These are phyloP conservation scores for Dicyrtoma fusca DNA, from an alignment of 2,888 invertebrate species.

Conservation along the genomic window DNA sequence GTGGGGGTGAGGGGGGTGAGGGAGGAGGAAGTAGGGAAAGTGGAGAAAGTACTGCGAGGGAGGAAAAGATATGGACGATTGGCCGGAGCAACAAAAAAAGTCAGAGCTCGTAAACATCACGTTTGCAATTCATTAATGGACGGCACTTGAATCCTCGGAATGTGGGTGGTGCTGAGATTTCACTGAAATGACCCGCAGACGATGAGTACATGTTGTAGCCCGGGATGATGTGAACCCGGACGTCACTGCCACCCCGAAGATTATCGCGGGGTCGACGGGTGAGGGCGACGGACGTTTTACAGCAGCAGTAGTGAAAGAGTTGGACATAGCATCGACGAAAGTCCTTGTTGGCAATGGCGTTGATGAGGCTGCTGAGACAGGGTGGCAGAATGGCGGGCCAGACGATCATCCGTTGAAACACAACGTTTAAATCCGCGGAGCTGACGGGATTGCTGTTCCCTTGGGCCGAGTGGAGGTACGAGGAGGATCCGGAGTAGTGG, in stretches of 20 bases:
- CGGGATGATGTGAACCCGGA: slow-evolving; percentile 74
- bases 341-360: slow-evolving; percentile 66
- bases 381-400: slow-evolving; percentile 56
- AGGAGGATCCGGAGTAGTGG: slow-evolving; percentile 1
- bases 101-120: slow-evolving; percentile 56
- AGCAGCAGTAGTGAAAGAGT: slow-evolving; percentile 73
- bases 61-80: background rate
- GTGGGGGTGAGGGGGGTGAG: background rate
- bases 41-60: background rate
- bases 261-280: slow-evolving; percentile 65
- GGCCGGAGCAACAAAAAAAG: slow-evolving; percentile 18
- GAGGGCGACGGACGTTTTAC: slow-evolving; percentile 74
- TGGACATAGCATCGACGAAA: slow-evolving; percentile 64
- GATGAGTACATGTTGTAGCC: slow-evolving; percentile 66
- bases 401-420: slow-evolving; percentile 49
- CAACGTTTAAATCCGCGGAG: slow-evolving; percentile 11
- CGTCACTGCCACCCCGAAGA: slow-evolving; percentile 61
- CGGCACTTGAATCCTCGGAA: slow-evolving; percentile 53
- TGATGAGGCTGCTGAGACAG: slow-evolving; percentile 51
- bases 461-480: background rate
- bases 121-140: slow-evolving; percentile 49
- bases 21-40: background rate
- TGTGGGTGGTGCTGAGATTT: slow-evolving; percentile 46
- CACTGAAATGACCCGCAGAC: slow-evolving; percentile 48
- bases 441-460: background rate